phyloP scores from a whole-genome alignment of 2,797 vertebrate genomes.

The Diplodus sargus region DNA sequence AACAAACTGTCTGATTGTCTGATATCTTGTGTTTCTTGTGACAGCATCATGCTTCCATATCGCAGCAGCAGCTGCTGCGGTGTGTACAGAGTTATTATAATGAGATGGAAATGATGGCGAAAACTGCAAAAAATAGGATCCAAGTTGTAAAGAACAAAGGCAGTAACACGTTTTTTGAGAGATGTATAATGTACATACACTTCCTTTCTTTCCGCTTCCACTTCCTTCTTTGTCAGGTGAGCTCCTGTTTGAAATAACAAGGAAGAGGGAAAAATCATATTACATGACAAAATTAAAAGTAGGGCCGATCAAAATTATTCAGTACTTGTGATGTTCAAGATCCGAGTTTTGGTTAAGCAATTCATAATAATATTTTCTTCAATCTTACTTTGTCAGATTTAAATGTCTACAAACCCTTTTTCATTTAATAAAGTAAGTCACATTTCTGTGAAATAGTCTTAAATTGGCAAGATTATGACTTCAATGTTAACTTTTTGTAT shows the following conservation, averaged over 20 bases:
- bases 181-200: slow-evolving; percentile 52
- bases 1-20: background rate
- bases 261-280: background rate
- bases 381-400: background rate
- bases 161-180: background rate
- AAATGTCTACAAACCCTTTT: background rate
- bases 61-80: background rate
- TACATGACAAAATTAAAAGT: background rate
- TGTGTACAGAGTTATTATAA: background rate
- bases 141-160: background rate
- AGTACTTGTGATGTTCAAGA: background rate
- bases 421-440: background rate
- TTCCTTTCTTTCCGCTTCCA: slow-evolving; percentile 88
- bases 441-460: background rate
- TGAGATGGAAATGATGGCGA: background rate
- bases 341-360: background rate
- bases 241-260: slow-evolving; percentile 82
- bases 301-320: background rate
- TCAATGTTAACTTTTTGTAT: background rate
- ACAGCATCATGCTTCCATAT: background rate
- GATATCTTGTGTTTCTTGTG: background rate
- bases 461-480: background rate
- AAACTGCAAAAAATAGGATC: background rate
- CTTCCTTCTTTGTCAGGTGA: slow-evolving; percentile 95
- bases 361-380: background rate